These are phyloP conservation scores for Microtus montanus DNA, from an alignment of 2,113 vertebrate genomes.

Conservation along the genomic window DNA sequence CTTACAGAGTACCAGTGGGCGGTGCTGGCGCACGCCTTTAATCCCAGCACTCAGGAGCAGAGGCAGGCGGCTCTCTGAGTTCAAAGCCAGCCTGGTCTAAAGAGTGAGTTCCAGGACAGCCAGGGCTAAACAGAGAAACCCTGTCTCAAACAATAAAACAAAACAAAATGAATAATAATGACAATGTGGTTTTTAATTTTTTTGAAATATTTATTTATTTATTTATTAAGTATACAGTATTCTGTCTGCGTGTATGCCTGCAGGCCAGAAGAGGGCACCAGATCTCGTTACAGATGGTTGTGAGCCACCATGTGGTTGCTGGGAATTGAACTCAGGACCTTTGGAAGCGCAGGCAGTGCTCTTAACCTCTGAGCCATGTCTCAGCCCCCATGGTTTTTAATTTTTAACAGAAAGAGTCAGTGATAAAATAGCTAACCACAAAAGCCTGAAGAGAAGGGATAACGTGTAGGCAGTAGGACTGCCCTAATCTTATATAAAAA, in stretches of 20 bases:
- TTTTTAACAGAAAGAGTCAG: not conserved
- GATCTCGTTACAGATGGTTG: too few relatives aligned
- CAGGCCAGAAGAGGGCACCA: too few relatives aligned
- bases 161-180: not conserved
- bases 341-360: too few relatives aligned
- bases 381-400: not conserved
- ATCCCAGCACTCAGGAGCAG: not conserved
- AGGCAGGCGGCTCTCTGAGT: not conserved
- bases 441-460: not conserved
- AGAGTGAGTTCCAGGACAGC: not conserved
- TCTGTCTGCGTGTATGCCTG: too few relatives aligned
- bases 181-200: not conserved
- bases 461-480: not conserved
- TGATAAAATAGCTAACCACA: not conserved
- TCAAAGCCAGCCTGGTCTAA: not conserved
- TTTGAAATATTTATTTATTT: too few relatives aligned
- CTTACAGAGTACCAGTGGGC: not conserved
- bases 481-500: not conserved
- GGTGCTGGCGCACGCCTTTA: not conserved
- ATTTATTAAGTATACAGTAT: too few relatives aligned
- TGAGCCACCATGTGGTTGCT: too few relatives aligned
- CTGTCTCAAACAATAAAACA: not conserved
- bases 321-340: too few relatives aligned
- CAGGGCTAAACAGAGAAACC: not conserved
- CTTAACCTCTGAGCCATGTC: too few relatives aligned